Percentiles rank a stretch among this genome's conserved stretches.
Evolutionary conservation across 2,113 vertebrate genomes (phyloP).

Genomic region (Sialia sialis): DNA sequence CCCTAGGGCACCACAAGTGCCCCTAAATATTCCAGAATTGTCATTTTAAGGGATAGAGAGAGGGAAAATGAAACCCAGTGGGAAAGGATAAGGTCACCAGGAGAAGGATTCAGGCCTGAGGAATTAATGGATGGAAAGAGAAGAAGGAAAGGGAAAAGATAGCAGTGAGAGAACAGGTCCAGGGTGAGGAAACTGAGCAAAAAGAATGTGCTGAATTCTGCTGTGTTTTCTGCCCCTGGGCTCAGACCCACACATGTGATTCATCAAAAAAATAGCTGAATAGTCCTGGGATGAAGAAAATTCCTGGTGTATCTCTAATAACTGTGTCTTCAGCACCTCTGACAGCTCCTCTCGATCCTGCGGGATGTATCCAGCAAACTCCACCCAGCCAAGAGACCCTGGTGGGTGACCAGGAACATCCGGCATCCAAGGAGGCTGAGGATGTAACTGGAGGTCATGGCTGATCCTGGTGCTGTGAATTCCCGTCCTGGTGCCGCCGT

Average conservation of each 20-base stretch:
- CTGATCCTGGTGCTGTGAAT: background rate
- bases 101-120: background rate
- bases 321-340: rapidly evolving
- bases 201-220: background rate
- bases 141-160: background rate
- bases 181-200: background rate
- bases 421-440: rapidly evolving
- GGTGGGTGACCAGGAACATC: rapidly evolving
- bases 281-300: background rate
- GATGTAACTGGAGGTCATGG: background rate
- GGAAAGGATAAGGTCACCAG: background rate
- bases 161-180: background rate
- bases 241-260: background rate
- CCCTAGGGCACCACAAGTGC: rapidly evolving
- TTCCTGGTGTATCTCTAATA: background rate
- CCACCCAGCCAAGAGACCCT: rapidly evolving
- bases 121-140: background rate
- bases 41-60: background rate
- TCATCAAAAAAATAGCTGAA: background rate
- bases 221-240: background rate
- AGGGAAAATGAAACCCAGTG: background rate
- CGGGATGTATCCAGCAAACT: rapidly evolving
- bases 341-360: background rate
- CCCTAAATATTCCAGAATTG: background rate
- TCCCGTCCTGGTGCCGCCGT: background rate